Conservation (phyloP, 2,888 invertebrate species). For the Ceramica pisi region DNA sequence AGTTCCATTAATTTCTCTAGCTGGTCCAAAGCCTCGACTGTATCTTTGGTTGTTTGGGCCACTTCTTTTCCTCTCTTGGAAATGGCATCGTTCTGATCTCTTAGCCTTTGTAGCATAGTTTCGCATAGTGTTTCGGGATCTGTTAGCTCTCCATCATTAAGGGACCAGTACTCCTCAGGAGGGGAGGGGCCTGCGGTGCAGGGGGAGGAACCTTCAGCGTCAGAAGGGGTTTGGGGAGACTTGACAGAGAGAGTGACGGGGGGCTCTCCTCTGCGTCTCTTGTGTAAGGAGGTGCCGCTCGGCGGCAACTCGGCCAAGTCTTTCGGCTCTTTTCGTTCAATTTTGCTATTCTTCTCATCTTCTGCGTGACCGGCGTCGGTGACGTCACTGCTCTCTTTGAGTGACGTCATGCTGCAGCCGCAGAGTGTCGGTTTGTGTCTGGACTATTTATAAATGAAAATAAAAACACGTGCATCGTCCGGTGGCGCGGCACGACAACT, state of each 20-base stretch:
- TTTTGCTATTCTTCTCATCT: conserved; percentile 62
- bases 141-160: conserved; percentile 75
- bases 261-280: conserved; percentile 85
- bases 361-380: conserved; percentile 68
- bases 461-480: conserved; percentile 80
- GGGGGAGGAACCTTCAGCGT: conserved; percentile 86
- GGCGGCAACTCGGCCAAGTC: conserved; percentile 83
- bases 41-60: conserved; percentile 90
- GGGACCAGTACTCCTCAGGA: conserved; percentile 80
- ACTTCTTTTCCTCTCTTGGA: conserved; percentile 90
- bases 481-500: conserved; percentile 71
- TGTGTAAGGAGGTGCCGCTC: conserved; percentile 85
- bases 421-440: conserved; percentile 72
- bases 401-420: conserved; percentile 79
- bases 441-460: conserved; percentile 87
- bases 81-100: conserved; percentile 84
- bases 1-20: conserved; percentile 94
- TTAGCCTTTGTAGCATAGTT: conserved; percentile 83
- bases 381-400: conserved; percentile 82
- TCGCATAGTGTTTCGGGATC: conserved; percentile 84
- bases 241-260: conserved; percentile 85
- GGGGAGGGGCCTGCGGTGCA: conserved; percentile 83
- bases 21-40: conserved; percentile 94
- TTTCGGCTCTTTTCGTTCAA: conserved; percentile 73
- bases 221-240: conserved; percentile 83